Base-by-base conservation (phyloP, 1,140 invertebrate species). In the Orius laevigatus region DNA sequence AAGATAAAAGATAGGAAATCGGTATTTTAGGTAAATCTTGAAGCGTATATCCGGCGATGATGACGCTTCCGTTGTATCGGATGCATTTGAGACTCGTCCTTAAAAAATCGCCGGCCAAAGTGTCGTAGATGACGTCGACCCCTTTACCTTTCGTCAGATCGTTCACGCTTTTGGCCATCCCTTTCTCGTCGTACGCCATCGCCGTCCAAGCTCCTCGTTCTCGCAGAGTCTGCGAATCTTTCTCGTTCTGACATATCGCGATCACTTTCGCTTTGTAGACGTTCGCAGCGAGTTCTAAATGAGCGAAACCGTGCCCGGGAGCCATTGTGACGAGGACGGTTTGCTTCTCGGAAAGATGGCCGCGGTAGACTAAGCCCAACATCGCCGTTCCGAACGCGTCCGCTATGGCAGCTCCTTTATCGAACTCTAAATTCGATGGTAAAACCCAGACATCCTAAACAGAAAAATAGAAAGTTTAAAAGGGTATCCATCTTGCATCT, bases 231-330 rank as follows among this genome's bases (percentile, higher is more conserved):
- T 60, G 54, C 6, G 71, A 66, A 55, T 71, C 70, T 33, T 74
- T 68, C 58, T 73, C 70, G 0, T 69, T 65, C 11, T 66, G 65
- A 52, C 71, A 75, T 9, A 75, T 66, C 20, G 64, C 74, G 55
- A 79, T 74, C 3, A 77, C 74, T 61, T 75, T 65, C 12, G 73
- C 65, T 60, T 66, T 69, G 55, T 71, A 76, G 20, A 76, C 66
- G 60, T 75, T 75, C 25, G 68, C 65, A 12, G 73, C 73, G 43
- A 79, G 60, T 62, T 79, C 76, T 14, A 76, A 66, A 10, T 73
- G 70, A 46, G 76, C 74, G 43, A 75, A 57, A 19, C 75, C 74
- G 49, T 73, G 60, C 9, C 74, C 74, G 40, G 72, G 64, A 32
- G 74, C 73, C 15, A 74, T 70, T 50, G 74, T 76, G 16, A 78